phyloP scores from a whole-genome alignment of 2,888 invertebrate species.

The Cyclophora punctaria region DNA sequence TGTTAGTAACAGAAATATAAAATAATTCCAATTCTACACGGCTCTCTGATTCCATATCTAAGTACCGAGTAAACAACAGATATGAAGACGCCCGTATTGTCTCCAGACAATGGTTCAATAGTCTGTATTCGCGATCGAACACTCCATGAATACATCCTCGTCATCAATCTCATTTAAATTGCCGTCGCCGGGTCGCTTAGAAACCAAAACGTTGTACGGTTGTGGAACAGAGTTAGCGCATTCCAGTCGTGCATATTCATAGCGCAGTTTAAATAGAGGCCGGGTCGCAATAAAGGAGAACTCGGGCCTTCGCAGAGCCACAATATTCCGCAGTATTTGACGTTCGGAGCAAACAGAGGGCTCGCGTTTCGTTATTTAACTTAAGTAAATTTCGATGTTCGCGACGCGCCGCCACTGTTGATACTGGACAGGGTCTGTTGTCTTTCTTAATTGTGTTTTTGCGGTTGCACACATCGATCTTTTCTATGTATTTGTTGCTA shows the following conservation, averaged over 20 bases:
- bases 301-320: slow-evolving; percentile 29
- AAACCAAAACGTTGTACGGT: slow-evolving; percentile 29
- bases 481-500: too few species aligned
- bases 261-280: slow-evolving; percentile 39
- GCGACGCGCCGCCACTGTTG: slow-evolving; percentile 50
- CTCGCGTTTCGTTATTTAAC: slow-evolving; percentile 71
- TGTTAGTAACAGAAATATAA: too few species aligned
- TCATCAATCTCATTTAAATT: slow-evolving; percentile 12
- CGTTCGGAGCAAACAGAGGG: slow-evolving; percentile 66
- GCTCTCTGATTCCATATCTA: too few species aligned
- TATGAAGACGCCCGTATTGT: too few species aligned
- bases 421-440: too few species aligned
- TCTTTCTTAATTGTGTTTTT: too few species aligned
- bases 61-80: too few species aligned
- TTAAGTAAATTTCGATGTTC: slow-evolving; percentile 75
- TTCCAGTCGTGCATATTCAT: slow-evolving; percentile 56
- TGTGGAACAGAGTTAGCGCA: slow-evolving; percentile 22
- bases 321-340: slow-evolving; percentile 53
- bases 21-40: too few species aligned
- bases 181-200: slow-evolving; percentile 19
- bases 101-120: background rate
- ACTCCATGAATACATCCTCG: background rate
- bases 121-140: too few species aligned
- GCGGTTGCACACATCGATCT: too few species aligned
- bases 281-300: slow-evolving; percentile 42